A percentile compares a stretch with the other conserved stretches of the same genome.
Evolutionary conservation across 2,797 vertebrate species (phyloP).

Genomic region (Tragelaphus oryx): DNA sequence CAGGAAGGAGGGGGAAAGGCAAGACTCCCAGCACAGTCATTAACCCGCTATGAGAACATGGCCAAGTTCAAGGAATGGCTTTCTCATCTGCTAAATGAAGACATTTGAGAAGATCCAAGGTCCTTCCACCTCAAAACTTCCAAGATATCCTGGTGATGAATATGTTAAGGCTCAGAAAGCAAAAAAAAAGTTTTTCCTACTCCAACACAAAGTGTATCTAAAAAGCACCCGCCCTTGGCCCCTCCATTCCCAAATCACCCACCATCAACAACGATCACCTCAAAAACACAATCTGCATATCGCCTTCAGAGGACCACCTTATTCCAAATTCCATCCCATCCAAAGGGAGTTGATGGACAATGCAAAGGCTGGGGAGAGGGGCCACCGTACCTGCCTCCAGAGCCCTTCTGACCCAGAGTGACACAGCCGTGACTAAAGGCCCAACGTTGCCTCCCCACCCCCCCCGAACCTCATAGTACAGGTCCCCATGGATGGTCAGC

Average conservation of each 20-base stretch:
- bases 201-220: background rate
- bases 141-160: background rate
- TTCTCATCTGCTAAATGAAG: background rate
- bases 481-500: constrained; percentile 93
- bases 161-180: background rate
- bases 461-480: constrained; percentile 88
- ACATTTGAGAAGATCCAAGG: background rate
- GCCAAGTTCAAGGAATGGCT: background rate
- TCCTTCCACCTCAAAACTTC: background rate
- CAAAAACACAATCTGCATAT: background rate
- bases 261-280: background rate
- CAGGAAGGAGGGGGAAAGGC: background rate
- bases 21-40: background rate
- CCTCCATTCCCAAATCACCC: background rate
- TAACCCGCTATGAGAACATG: background rate
- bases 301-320: background rate
- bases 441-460: background rate
- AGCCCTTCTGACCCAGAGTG: background rate
- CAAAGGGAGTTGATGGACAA: background rate
- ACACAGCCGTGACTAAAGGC: background rate
- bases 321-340: background rate
- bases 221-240: background rate
- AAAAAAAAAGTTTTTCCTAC: background rate
- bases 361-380: background rate
- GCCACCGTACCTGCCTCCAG: background rate